phyloP scores from a whole-genome alignment of 2,797 vertebrate species.

The Anguilla anguilla region DNA sequence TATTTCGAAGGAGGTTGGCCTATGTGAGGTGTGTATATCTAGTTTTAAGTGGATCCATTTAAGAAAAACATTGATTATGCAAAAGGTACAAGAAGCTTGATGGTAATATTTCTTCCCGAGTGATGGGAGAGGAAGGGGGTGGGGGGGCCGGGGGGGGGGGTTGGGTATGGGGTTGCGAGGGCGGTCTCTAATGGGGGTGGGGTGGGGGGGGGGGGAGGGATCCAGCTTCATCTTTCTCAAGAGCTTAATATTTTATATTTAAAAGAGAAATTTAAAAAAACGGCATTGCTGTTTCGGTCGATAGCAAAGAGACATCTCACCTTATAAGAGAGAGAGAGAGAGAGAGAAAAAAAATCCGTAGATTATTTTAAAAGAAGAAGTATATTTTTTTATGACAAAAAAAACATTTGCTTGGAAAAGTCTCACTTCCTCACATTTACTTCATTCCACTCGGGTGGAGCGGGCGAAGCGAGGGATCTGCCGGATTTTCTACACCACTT shows the following conservation, averaged over 20 bases:
- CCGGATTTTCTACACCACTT: conserved; percentile 74
- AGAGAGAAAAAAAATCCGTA: conserved; percentile 74
- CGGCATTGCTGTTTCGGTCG: conserved; percentile 77
- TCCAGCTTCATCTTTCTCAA: conserved; percentile 59
- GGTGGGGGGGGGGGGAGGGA: conserved; percentile 38
- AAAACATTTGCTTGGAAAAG: conserved; percentile 74
- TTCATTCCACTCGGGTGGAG: conserved; percentile 67
- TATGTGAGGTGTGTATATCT: conserved; percentile 74
- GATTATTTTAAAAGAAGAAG: conserved; percentile 82
- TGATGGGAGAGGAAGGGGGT: conserved; percentile 37
- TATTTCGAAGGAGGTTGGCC: conserved; percentile 80
- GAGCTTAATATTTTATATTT: conserved; percentile 74
- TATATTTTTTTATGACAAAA: conserved; percentile 79
- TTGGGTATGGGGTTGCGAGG: background rate
- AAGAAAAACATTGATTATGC: conserved; percentile 58
- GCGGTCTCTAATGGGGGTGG: conserved; percentile 51
- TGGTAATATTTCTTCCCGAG: conserved; percentile 52
- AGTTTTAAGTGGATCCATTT: conserved; percentile 72
- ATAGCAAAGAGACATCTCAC: conserved; percentile 77
- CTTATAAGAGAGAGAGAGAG: conserved; percentile 51
- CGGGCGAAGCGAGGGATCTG: conserved; percentile 67
- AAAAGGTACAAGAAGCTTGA: conserved; percentile 74
- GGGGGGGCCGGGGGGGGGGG: conserved; percentile 43
- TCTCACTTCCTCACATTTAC: conserved; percentile 73
- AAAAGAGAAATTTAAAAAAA: conserved; percentile 65